Evolutionary conservation across 2,797 vertebrate species (phyloP).

Genomic region (Leptodactylus fallax): DNA sequence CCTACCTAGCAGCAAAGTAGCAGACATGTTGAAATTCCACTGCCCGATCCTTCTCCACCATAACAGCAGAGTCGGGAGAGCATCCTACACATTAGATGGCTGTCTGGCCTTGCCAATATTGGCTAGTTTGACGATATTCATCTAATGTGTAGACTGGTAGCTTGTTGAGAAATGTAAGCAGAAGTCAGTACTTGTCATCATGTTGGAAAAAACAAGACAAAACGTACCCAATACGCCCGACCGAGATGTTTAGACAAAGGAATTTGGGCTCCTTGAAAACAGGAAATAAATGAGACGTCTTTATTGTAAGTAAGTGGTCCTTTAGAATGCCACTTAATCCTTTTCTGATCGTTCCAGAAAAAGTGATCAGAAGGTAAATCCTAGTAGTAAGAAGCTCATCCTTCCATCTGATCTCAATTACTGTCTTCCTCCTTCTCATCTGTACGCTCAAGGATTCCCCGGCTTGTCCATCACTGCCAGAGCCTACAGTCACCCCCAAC

Average conservation of each 20-base stretch:
- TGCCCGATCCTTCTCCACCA: too few species aligned
- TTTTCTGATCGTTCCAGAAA: conserved; percentile 91
- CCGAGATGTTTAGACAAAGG: conserved; percentile 86
- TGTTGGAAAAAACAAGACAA: too few species aligned
- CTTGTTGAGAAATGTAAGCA: too few species aligned
- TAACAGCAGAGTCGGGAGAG: too few species aligned
- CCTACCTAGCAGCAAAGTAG: too few species aligned
- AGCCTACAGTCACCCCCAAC: conserved; percentile 66
- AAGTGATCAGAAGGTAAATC: conserved; percentile 85
- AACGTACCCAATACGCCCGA: conserved; percentile 67
- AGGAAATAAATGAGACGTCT: conserved; percentile 97
- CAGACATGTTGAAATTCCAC: too few species aligned
- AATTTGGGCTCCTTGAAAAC: conserved; percentile 85
- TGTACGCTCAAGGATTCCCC: conserved; percentile 62
- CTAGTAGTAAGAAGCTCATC: conserved; percentile 80
- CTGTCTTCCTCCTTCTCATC: conserved; percentile 66
- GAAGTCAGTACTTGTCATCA: too few species aligned
- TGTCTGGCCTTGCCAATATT: too few species aligned
- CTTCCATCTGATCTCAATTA: conserved; percentile 80
- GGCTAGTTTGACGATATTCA: too few species aligned
- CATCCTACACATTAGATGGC: too few species aligned
- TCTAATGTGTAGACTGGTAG: too few species aligned
- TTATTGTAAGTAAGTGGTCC: conserved; percentile 88
- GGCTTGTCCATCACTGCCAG: conserved; percentile 63
- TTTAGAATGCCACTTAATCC: conserved; percentile 91